Base-by-base conservation (phyloP, 2,113 vertebrate species). In the Micronycteris hirsuta region DNA sequence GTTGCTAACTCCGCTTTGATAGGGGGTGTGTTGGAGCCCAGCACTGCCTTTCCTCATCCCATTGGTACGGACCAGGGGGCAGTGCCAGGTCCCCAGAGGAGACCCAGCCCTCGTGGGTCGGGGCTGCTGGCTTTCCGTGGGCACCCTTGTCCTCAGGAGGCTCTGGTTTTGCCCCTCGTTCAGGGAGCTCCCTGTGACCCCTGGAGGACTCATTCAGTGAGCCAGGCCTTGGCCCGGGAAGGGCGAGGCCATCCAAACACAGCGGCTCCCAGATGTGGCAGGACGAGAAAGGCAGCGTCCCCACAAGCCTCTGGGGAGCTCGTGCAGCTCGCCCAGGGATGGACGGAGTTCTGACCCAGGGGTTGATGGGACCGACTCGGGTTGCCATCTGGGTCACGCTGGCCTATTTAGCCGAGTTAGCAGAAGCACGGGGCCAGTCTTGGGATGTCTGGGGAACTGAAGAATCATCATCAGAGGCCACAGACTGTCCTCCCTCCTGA, bases 401-500 rank as follows among this genome's bases (percentile, higher is more conserved):
- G 1, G 6, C 73, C 49, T 65, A 5, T 54, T 78, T 41, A 61
- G 82, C n/a, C 0, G 38, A 65, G 33, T 54, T 38, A 15, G 52
- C 31, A 26, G 43, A 81, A 52, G 54, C 24, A 45, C 0, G 0
- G 0, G 65, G 31, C 5, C n/a, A 22, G 49, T 5, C 41, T n/a
- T 15, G 20, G 28, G 36, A 85, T 11, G 2, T 13, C 38, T 43
- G 7, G 43, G 52, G 33, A 61, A 31, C 36, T 20, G 41, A 56
- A 43, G 71, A 26, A 24, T 70, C 28, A 22, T 52, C 81, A 19
- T n/a, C 52, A 45, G 47, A 80, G 24, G 38, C 71, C 5, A 14
- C 26, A 58, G 76, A 65, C 26, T 15, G 5, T 78, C 63, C 15
- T 87, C 20, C 17, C 4, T 73, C 11, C 33, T n/a, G 43, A 52